Percentiles rank a stretch among this genome's conserved stretches.
Conservation (phyloP, 2,797 vertebrate genomes). For the Anguilla pacifica region DNA sequence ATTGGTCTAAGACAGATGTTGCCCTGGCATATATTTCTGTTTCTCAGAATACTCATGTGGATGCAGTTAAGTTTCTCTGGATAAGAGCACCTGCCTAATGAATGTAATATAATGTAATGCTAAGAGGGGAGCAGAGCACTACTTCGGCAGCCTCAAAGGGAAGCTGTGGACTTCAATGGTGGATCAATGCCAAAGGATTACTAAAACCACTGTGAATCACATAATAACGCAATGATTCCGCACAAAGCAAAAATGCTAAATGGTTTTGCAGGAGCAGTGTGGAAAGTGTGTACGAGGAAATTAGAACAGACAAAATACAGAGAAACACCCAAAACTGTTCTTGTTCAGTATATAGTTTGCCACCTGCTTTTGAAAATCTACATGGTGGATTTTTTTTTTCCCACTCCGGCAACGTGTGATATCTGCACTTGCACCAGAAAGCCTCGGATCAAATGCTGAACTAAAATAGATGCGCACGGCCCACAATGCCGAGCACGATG, state of each 20-base stretch:
- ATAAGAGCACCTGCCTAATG: neutral
- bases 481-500: conserved; percentile 55
- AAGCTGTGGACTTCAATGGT: neutral
- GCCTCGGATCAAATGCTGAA: conserved; percentile 33
- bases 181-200: neutral
- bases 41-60: neutral
- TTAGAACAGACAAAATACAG: neutral
- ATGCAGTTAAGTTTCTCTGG: neutral
- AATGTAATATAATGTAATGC: neutral
- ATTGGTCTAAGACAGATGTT: neutral
- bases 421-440: conserved; percentile 31
- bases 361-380: neutral
- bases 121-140: neutral
- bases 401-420: neutral
- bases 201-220: neutral
- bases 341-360: neutral
- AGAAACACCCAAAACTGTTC: neutral
- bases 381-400: neutral
- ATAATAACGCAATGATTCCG: neutral
- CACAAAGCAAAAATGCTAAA: neutral
- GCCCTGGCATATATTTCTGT: neutral
- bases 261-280: neutral
- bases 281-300: neutral
- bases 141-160: neutral
- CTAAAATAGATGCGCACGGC: conserved; percentile 47